Evolutionary conservation across 2,888 invertebrate species (phyloP).

Genomic region (Tortricodes alternella): DNA sequence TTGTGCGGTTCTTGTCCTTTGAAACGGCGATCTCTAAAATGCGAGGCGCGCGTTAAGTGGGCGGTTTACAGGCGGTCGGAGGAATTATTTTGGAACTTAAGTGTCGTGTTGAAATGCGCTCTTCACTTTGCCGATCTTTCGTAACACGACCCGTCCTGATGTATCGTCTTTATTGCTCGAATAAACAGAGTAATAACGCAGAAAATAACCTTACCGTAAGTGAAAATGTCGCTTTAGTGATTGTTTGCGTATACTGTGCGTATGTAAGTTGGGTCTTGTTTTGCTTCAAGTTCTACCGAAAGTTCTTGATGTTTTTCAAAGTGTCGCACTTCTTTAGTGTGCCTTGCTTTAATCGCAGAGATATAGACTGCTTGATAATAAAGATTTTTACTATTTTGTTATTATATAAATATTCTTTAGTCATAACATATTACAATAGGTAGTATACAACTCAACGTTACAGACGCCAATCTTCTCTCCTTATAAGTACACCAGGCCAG

Average conservation of each 20-base stretch:
- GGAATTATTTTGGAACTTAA: conserved; percentile 72
- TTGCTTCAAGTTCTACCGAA: too few relatives aligned
- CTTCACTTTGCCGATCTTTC: conserved; percentile 52
- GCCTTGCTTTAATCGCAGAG: too few relatives aligned
- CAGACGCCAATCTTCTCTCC: too few relatives aligned
- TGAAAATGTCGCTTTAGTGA: conserved; percentile 8
- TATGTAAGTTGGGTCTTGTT: too few relatives aligned
- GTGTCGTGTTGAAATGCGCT: conserved; percentile 64
- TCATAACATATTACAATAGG: too few relatives aligned
- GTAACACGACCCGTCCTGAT: conserved; percentile 48
- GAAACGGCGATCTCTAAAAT: conserved; percentile 34
- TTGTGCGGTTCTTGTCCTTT: conserved; percentile 28
- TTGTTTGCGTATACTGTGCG: neutral
- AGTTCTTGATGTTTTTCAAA: too few relatives aligned
- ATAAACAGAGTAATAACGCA: conserved; percentile 26
- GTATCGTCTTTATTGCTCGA: conserved; percentile 36
- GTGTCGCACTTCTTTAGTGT: too few relatives aligned
- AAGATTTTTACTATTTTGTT: too few relatives aligned
- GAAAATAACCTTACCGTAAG: conserved; percentile 19
- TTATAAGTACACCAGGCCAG: neutral
- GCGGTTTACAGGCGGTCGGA: conserved; percentile 59
- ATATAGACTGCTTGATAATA: too few relatives aligned
- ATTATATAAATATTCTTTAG: too few relatives aligned
- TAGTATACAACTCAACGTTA: too few relatives aligned
- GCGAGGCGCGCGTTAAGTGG: conserved; percentile 60